These are phyloP conservation scores for Sebastes hopkinsi DNA, from an alignment of 2,797 vertebrate genomes.

Conservation along the genomic window DNA sequence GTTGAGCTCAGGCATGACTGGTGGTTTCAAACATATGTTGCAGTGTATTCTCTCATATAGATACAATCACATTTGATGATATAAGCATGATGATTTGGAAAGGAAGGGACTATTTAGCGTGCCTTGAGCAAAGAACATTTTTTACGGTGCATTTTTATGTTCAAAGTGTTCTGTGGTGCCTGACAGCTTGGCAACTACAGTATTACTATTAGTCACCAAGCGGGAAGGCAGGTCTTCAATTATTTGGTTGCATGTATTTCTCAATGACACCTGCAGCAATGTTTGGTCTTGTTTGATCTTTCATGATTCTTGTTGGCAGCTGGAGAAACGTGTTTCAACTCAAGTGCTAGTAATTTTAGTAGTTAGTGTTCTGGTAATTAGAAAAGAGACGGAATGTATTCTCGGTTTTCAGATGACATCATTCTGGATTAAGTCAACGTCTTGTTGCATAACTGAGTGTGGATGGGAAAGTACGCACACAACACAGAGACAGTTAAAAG, in stretches of 20 bases:
- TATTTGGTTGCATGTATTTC: slow-evolving; percentile 17
- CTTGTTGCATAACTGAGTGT: neutral
- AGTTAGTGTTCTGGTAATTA: neutral
- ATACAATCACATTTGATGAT: neutral
- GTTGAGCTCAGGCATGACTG: slow-evolving; percentile 30
- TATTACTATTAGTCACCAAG: neutral
- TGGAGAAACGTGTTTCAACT: neutral
- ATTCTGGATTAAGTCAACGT: neutral
- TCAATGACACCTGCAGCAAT: slow-evolving; percentile 33
- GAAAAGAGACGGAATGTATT: neutral
- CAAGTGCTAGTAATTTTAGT: neutral
- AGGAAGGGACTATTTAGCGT: neutral
- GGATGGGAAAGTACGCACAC: neutral
- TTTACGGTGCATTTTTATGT: neutral
- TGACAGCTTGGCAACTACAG: neutral
- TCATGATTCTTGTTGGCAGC: slow-evolving; percentile 15
- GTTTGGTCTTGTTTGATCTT: slow-evolving; percentile 48
- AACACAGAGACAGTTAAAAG: neutral
- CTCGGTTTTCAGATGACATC: neutral
- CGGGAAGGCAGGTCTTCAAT: slow-evolving; percentile 49
- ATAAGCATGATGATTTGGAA: slow-evolving; percentile 12
- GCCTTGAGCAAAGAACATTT: slow-evolving; percentile 7
- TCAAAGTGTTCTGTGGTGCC: slow-evolving; percentile 1
- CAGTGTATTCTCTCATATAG: neutral
- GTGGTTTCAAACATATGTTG: slow-evolving; percentile 18